Conservation (phyloP, 2,888 invertebrate species). For the Nephrotoma guestfalica region DNA sequence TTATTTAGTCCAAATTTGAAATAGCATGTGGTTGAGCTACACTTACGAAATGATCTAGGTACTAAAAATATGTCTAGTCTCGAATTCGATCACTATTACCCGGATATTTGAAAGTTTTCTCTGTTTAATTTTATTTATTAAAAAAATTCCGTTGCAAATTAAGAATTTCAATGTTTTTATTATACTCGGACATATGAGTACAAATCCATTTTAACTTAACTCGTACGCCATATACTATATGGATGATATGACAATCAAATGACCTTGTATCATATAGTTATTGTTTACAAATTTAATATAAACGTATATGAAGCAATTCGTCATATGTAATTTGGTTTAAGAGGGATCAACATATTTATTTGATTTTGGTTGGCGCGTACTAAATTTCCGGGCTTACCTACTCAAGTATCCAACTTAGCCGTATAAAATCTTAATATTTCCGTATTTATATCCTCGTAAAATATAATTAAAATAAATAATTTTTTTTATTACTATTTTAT, state of each 20-base stretch:
- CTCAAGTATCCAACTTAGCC: neutral
- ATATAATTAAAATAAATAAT: neutral
- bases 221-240: neutral
- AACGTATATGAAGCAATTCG: neutral
- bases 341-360: neutral
- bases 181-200: too few relatives aligned
- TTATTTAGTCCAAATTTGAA: too few relatives aligned
- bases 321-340: neutral
- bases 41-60: too few relatives aligned
- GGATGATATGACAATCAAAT: neutral
- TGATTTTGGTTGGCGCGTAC: neutral
- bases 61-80: too few relatives aligned
- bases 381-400: neutral
- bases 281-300: neutral
- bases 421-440: neutral
- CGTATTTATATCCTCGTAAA: neutral
- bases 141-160: neutral
- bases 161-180: neutral
- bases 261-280: neutral
- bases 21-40: too few relatives aligned
- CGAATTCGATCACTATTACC: neutral
- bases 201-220: neutral
- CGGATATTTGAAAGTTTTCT: neutral
- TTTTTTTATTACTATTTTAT: neutral
- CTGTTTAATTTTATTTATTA: neutral